Base-by-base conservation (phyloP, 2,797 vertebrate genomes). In the Ctenopoma multispine region DNA sequence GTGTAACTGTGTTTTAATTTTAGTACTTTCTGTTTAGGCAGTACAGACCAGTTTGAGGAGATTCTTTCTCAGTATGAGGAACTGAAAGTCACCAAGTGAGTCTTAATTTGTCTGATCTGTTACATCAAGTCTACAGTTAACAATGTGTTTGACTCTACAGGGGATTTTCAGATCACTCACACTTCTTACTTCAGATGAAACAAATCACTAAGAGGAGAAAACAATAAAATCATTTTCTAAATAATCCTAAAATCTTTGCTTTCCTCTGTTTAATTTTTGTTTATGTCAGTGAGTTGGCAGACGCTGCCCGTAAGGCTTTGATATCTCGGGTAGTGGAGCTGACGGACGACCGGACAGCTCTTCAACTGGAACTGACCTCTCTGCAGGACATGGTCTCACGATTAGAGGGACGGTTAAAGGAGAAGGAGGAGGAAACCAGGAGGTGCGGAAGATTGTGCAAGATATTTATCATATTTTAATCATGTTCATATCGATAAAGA, bases 21-120 rank as follows among this genome's bases (percentile, higher is more conserved):
- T 27, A 9, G 2, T 3, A 5, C 20, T 63, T 81, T 74, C 41
- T 82, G 4, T 82, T 11, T 62, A 95, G 95, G 90, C 63, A 85
- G 81, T n/a, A 14, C 83, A 50, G 92, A 94, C 81, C 92, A 94
- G 92, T 94, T 92, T 79, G 94, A 95, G 51, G 89, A 94, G 87
- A 91, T 95, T 89, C 88, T 94, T 80, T 88, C 87, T 69, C 90
- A 93, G 81, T 90, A 89, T 84, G 94, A 95, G 89, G 94, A 95
- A 91, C 90, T 95, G 84, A 95, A 95, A 94, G 84, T 71, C 80
- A 90, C 84, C 56, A 85, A 94, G 95, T 95, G 88, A 94, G 95
- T 90, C 85, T 84, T 53, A 21, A 29, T 75, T 41, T 36, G 12
- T 55, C 50, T 49, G n/a, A 65, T 29, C 34, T 54, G 8, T 46